Evolutionary conservation across 2,113 vertebrate species (phyloP).

Genomic region (Melanostigma gelatinosum): DNA sequence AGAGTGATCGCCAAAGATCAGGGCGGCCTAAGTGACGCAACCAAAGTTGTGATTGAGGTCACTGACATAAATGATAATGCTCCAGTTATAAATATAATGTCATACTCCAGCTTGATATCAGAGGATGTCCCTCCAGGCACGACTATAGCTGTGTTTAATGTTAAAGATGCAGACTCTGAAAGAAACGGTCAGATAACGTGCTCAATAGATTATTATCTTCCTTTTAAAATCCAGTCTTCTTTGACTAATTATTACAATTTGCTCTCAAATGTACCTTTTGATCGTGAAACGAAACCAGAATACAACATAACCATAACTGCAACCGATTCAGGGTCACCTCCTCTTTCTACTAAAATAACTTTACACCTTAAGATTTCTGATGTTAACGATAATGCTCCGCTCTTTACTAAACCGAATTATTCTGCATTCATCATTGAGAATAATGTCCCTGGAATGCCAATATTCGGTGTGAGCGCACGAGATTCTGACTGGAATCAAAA

Average conservation of each 20-base stretch:
- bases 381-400: conserved; percentile 70
- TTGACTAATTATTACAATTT: conserved; percentile 71
- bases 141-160: conserved; percentile 71
- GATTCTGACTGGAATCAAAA: conserved; percentile 65
- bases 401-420: conserved; percentile 55
- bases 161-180: conserved; percentile 70
- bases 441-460: conserved; percentile 61
- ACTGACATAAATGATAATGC: conserved; percentile 74
- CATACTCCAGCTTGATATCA: conserved; percentile 55
- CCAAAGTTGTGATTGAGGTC: conserved; percentile 71
- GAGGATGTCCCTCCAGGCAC: conserved; percentile 64
- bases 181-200: conserved; percentile 62
- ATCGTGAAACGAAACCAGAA: conserved; percentile 54
- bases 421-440: conserved; percentile 58
- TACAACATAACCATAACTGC: conserved; percentile 70
- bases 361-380: conserved; percentile 64
- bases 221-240: conserved; percentile 68
- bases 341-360: conserved; percentile 22
- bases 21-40: conserved; percentile 59
- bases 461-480: conserved; percentile 40
- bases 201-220: conserved; percentile 40
- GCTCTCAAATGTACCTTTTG: conserved; percentile 52
- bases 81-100: conserved; percentile 71
- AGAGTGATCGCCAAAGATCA: conserved; percentile 69
- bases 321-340: conserved; percentile 61